Conservation (phyloP, 2,888 invertebrate species). For the Biston betularia region DNA sequence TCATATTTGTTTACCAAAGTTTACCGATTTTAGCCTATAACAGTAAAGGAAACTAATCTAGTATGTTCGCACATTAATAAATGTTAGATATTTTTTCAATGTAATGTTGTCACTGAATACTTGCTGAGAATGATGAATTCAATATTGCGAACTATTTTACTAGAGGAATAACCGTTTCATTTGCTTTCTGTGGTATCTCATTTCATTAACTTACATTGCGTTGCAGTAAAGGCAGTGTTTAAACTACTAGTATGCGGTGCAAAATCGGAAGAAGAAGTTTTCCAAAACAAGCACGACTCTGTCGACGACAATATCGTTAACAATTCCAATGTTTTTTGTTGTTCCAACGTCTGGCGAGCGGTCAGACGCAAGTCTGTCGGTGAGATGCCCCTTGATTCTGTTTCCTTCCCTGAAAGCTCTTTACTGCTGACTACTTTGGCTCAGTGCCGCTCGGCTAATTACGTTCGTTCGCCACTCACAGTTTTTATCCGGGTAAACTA, state of each 20-base stretch:
- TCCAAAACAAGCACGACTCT: constrained; percentile 15
- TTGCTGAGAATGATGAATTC: too few species aligned
- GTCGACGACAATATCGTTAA: constrained; percentile 28
- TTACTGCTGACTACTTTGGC: constrained; percentile 58
- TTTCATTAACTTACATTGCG: not conserved
- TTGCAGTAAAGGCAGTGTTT: not conserved
- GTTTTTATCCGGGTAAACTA: constrained; percentile 39
- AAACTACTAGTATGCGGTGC: too few species aligned
- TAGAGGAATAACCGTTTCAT: too few species aligned
- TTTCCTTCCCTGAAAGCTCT: constrained; percentile 52
- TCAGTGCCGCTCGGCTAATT: constrained; percentile 63
- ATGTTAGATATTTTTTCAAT: too few species aligned
- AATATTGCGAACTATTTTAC: too few species aligned
- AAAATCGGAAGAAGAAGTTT: not conserved
- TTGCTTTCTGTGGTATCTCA: too few species aligned
- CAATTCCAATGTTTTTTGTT: constrained; percentile 52
- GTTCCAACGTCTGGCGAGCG: constrained; percentile 54
- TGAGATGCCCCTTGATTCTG: constrained; percentile 60
- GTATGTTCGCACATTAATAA: too few species aligned
- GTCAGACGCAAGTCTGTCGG: constrained; percentile 58
- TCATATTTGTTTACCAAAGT: too few species aligned
- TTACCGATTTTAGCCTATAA: too few species aligned
- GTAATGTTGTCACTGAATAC: too few species aligned
- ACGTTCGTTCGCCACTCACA: constrained; percentile 49
- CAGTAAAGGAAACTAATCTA: too few species aligned